Base-by-base conservation (phyloP, 2,113 vertebrate species). In the Chaenogobius annularis region DNA sequence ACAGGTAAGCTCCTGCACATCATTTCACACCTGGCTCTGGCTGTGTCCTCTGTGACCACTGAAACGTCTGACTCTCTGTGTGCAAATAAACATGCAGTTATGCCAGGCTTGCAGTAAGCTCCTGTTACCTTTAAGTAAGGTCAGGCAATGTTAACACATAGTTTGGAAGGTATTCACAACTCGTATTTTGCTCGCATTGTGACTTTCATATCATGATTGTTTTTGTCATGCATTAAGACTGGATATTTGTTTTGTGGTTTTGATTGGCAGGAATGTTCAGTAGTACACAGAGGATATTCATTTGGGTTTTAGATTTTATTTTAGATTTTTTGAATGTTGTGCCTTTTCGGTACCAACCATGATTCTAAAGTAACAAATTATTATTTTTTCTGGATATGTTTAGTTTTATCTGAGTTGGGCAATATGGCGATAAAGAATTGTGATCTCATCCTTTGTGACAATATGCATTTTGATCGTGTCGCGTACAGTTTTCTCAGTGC, bases 1-100 rank as follows among this genome's bases (percentile, higher is more conserved):
- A 20, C 61, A 40, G 35, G 35, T 40, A 63, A 37, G 31, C 17
- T 19, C 17, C 17, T 40, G 61, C 61, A 63, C 61, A 62, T 62
- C 59, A 43, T 5, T 40, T 63, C 61, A 43, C 61, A 63, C 61
- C 61, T 63, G 61, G 61, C 61, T 63, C 17, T 43, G 58, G 26
- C 23, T 61, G 58, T 61, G 58, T 61, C 26, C 58, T 15, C 19
- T n/a, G 61, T 63, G 61, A 40, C 61, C 61, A 63, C 31, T 40
- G 7, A 61, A 11, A 10, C n/a, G 61, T 63, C 35, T 43, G 35
- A 59, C 23, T 40, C 35, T 63, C 35, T 43, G 31, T 63, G 61
- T 63, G 61, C 37, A 43, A 63, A 43, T 40, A 63, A 63, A 43
- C 35, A 43, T 40, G 15, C 19, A 40, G 61, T 35, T 43, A 63